These are phyloP conservation scores for Odontamblyopus rebecca DNA, from an alignment of 2,797 vertebrate species.

Conservation along the genomic window DNA sequence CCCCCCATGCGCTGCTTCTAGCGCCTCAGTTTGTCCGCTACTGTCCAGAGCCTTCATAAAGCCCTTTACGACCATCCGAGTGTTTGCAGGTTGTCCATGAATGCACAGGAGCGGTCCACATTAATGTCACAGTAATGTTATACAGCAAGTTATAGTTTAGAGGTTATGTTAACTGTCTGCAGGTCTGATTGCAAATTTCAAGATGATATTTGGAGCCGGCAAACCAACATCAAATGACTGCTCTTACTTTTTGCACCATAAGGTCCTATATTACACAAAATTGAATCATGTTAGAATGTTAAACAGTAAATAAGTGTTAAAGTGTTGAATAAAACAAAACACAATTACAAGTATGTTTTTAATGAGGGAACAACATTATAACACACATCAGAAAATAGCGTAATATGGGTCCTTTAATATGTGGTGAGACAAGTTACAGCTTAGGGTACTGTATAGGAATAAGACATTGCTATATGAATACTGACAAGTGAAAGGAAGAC, in stretches of 20 bases:
- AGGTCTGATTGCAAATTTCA: background rate
- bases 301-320: no score
- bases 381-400: no score
- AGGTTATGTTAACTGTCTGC: background rate
- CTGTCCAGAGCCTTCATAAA: slow-evolving; percentile 52
- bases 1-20: slow-evolving; percentile 64
- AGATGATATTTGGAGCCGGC: background rate
- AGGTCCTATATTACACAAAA: no score
- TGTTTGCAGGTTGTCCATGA: slow-evolving; percentile 13
- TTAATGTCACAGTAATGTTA: slow-evolving; percentile 4
- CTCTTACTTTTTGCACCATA: background rate
- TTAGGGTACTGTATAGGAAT: background rate
- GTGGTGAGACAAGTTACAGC: background rate
- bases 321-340: no score
- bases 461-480: no score
- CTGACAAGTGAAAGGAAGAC: background rate
- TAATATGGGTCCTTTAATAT: no score
- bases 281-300: no score
- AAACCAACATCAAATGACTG: background rate
- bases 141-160: background rate
- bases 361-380: no score
- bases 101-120: background rate
- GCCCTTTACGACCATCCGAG: slow-evolving; percentile 36
- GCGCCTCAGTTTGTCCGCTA: slow-evolving; percentile 61
- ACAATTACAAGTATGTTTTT: no score